These are phyloP conservation scores for Euwallacea fornicatus DNA, from an alignment of 1,140 invertebrate species.

Conservation along the genomic window DNA sequence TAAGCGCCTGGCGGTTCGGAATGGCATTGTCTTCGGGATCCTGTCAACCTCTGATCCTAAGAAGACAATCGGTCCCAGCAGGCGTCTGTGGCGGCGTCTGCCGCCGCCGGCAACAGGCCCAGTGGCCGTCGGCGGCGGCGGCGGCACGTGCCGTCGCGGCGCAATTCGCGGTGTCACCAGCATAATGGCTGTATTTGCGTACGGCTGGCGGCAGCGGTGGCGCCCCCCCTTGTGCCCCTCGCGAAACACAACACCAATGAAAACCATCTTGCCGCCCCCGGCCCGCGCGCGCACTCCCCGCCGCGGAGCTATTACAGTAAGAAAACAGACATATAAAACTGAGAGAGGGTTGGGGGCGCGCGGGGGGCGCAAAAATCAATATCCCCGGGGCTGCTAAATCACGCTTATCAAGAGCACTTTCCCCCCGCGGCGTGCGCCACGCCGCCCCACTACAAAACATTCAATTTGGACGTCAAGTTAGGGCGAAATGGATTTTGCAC, in stretches of 20 bases:
- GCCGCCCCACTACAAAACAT: constrained; percentile 56
- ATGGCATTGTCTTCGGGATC: constrained; percentile 22
- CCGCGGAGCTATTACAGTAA: constrained; percentile 56
- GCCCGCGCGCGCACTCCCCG: constrained; percentile 51
- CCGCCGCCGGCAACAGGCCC: constrained; percentile 29
- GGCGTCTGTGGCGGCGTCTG: constrained; percentile 26
- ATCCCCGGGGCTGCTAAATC: constrained; percentile 72
- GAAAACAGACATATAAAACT: constrained; percentile 58
- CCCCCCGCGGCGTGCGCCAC: constrained; percentile 54
- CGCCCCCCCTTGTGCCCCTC: constrained; percentile 39
- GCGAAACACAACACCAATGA: constrained; percentile 55
- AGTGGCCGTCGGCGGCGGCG: constrained; percentile 49
- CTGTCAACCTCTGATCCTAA: constrained; percentile 35
- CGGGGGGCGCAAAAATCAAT: constrained; percentile 65
- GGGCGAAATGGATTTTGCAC: constrained; percentile 56
- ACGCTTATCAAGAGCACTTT: constrained; percentile 71
- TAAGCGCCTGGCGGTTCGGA: constrained; percentile 16
- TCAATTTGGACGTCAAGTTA: constrained; percentile 55
- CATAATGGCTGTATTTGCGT: constrained; percentile 55
- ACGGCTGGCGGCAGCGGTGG: constrained; percentile 40
- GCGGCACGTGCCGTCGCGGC: constrained; percentile 29
- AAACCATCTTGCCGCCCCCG: constrained; percentile 51
- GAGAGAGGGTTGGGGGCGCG: constrained; percentile 55
- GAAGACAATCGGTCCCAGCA: constrained; percentile 32
- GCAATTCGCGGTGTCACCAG: constrained; percentile 42